Evolutionary conservation across 2,113 vertebrate genomes (phyloP).

Genomic region (Elanoides forficatus): DNA sequence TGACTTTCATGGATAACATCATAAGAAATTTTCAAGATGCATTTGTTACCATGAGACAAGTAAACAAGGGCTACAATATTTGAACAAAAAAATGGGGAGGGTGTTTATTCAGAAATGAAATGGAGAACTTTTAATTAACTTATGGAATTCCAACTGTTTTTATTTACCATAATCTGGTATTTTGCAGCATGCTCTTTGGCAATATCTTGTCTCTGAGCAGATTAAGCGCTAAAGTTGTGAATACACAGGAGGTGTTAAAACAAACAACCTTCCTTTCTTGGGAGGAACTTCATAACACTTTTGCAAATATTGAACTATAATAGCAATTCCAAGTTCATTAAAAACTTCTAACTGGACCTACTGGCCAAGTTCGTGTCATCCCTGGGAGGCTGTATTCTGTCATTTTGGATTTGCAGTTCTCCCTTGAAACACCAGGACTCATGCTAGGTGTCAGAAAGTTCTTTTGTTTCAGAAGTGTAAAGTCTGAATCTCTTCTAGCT

Average conservation of each 20-base stretch:
- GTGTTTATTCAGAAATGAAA: background rate
- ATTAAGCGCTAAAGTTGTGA: background rate
- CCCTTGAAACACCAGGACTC: background rate
- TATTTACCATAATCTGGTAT: background rate
- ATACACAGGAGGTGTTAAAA: background rate
- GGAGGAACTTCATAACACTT: background rate
- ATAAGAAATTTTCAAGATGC: background rate
- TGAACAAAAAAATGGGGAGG: background rate
- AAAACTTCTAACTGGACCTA: background rate
- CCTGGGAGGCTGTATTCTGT: background rate
- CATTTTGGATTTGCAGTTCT: background rate
- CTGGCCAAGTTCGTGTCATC: background rate
- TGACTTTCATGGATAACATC: background rate
- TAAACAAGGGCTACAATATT: background rate
- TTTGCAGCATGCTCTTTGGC: background rate
- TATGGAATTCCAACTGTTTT: background rate
- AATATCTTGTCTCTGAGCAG: background rate
- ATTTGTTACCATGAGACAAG: background rate
- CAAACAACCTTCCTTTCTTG: background rate
- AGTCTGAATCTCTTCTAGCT: background rate
- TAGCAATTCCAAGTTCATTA: background rate
- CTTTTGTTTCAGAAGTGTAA: background rate
- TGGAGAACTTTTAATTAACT: background rate
- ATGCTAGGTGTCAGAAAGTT: background rate
- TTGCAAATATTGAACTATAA: background rate